Evolutionary conservation across 1,140 invertebrate species (phyloP), one percentile per base, ranked within the genome.

Genomic region (Microplitis demolitor): DNA sequence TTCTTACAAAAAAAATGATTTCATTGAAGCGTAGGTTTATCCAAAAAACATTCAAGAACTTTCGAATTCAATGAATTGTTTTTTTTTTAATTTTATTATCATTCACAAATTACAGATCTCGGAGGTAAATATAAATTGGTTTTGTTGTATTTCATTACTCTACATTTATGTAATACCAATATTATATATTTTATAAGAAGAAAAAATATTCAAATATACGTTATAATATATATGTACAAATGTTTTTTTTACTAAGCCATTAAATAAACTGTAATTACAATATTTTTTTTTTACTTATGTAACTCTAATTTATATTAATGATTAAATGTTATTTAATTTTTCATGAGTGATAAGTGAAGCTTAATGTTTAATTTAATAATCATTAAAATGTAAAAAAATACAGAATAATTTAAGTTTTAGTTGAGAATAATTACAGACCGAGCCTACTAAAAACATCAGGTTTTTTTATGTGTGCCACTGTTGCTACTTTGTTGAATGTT

Each of bases 381-480:
- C 71, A 71, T 71, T 50, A 61, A 73, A 74, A 76, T 69, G 39
- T 74, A 76, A 63, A 69, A 78, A 75, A 73, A 69, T 72, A 73
- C 39, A 54, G 3, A 58, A 58, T 58, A 24, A 24, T 58, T 11
- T 58, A 24, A 24, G 9, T 61, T 24, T 63, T 74, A 9, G 33
- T 74, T 60, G 64, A 61, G 54, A 33, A 69, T 13, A 50, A 58
- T 85, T 75, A 87, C 77, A 86, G 71, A 5, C 86, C 86, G 56
- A 87, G 70, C 67, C 86, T 81, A 77, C 86, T 87, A 71, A 87
- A 87, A 24, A 87, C 86, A 66, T 83, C 80, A 3, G 82, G 78
- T 64, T 83, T 87, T 66, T 80, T 84, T 0, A 82, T 76, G 3
- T 78, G 80, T 24, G 81, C 76, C 2, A 87, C 74, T 4, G 79